Conservation (phyloP, 2,113 vertebrate genomes). For the Gymnorhina tibicen region DNA sequence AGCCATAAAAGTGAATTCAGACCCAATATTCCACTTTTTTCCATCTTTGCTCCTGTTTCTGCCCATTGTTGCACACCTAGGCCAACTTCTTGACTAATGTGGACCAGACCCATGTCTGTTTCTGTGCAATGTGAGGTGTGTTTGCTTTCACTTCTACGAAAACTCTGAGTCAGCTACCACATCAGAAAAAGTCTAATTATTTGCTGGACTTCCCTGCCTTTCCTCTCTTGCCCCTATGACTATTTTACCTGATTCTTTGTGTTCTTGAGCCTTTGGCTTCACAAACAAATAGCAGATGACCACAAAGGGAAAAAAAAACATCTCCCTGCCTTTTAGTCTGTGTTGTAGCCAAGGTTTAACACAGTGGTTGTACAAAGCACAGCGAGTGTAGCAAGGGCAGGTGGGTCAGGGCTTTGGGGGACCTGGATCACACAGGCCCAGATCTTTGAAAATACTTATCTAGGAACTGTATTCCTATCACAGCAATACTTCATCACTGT, state of each 20-base stretch:
- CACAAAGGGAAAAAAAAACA: neutral
- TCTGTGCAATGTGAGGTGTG: neutral
- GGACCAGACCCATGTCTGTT: neutral
- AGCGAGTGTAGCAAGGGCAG: neutral
- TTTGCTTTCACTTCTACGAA: neutral
- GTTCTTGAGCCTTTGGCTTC: neutral
- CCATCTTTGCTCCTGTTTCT: neutral
- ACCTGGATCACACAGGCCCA: neutral
- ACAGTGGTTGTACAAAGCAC: neutral
- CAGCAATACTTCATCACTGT: neutral
- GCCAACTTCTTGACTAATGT: neutral
- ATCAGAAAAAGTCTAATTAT: neutral
- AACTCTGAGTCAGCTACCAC: neutral
- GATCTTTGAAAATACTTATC: neutral
- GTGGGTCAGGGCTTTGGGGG: neutral
- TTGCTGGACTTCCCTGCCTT: neutral
- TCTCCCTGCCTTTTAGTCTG: neutral
- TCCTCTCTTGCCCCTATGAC: neutral
- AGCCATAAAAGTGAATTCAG: neutral
- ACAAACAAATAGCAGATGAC: neutral
- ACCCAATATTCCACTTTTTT: neutral
- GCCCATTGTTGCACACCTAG: neutral
- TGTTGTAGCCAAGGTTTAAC: neutral
- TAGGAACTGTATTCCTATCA: neutral
- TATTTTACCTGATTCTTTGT: neutral